Conservation (phyloP, 2,797 vertebrate species). For the Mormyrus hasselquistii region DNA sequence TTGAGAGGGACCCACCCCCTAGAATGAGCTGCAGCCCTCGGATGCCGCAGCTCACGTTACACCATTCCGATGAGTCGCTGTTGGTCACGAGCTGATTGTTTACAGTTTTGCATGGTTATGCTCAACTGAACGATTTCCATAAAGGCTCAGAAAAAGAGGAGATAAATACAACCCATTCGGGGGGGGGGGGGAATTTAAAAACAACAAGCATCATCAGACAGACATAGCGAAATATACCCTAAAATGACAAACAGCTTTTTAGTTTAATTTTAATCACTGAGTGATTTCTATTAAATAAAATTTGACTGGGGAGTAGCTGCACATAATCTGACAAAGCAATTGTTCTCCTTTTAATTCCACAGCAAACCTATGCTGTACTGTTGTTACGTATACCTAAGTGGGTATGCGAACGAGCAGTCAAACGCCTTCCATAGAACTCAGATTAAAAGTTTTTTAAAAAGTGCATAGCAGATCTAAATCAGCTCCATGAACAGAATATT, state of each 20-base stretch:
- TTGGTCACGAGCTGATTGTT: not conserved
- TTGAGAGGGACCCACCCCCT: not conserved
- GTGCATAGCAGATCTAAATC: conserved; percentile 1
- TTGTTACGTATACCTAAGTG: not conserved
- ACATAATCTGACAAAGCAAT: not conserved
- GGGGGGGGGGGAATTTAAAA: not conserved
- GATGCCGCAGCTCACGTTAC: not conserved
- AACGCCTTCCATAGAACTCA: not conserved
- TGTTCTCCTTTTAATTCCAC: not conserved
- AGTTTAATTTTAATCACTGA: not conserved
- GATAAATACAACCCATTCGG: not conserved
- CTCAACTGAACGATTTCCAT: not conserved
- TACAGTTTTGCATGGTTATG: not conserved
- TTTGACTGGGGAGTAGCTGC: not conserved
- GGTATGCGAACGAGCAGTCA: not conserved
- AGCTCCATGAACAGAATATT: not conserved
- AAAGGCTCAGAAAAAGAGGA: not conserved
- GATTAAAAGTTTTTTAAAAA: not conserved
- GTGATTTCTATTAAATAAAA: not conserved
- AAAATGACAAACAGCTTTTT: not conserved
- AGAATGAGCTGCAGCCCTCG: not conserved
- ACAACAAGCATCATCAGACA: not conserved
- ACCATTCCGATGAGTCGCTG: not conserved
- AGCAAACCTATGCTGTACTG: not conserved
- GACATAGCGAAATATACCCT: not conserved